Evolutionary conservation across 1,140 invertebrate genomes (phyloP), one percentile per base, ranked within the genome.

Genomic region (Monomorium pharaonis): DNA sequence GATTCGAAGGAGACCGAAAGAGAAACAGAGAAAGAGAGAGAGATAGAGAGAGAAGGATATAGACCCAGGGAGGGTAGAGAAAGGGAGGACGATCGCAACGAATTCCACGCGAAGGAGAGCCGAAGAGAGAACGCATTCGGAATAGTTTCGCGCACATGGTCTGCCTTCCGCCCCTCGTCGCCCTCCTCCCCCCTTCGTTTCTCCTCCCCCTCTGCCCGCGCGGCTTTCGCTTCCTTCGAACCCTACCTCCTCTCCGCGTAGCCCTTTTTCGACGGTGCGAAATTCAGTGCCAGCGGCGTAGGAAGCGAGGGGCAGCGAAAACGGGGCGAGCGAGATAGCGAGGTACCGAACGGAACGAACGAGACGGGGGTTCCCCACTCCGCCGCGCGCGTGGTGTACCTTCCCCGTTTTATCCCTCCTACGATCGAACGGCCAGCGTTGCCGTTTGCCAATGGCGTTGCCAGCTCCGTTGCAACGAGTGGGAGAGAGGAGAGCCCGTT

Each of bases 221-320:
- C 65, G 56, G 49, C 30, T 51, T 77, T 49, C 69, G 54, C 74
- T 44, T 65, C 85, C 49, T 47, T 47, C 85, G 62, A n/a, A 49
- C 54, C 77, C 47, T 89, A 74, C 69, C 84, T 76, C 87, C n/a
- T 63, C 76, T 62, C 62, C 74, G 67, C 49, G 54, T 87, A 83
- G 51, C 65, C 54, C 72, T 72, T 76, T 70, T 86, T 83, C 70
- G 85, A 65, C 86, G 86, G 88, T 91, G 91, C 91, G 88, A 88
- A 91, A 87, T 91, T 91, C 91, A 87, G 80, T 80, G 51, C 69
- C 91, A 92, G 81, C 78, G 90, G 87, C 90, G 91, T 90, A 91
- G 75, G 56, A 54, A 42, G 58, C 51, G 37, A 63, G 88, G 88
- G 88, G 89, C 72, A n/a, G n/a, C n/a, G n/a, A n/a, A n/a, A n/a